Conservation (phyloP, 23 tunicate genomes). For the Ascidia mentula region DNA sequence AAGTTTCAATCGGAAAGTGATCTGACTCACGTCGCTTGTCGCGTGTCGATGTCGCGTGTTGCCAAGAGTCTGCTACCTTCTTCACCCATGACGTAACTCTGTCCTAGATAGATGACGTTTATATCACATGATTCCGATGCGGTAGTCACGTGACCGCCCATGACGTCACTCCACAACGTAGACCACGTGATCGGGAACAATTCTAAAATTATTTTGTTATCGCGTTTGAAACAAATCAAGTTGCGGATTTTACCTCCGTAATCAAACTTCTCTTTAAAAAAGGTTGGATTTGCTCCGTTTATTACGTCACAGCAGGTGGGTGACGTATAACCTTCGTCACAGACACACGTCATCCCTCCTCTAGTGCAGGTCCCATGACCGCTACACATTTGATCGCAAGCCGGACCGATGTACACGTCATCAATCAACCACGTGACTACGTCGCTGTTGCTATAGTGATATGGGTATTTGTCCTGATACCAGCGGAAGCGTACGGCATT, state of each 20-base stretch:
- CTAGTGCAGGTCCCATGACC: slow-evolving; percentile 66
- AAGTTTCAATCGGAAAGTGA: neutral
- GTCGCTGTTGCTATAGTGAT: neutral
- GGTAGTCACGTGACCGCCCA: slow-evolving; percentile 42
- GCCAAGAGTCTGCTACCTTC: slow-evolving; percentile 48
- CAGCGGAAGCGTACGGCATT: slow-evolving; percentile 73
- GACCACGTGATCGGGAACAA: neutral
- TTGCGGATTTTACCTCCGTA: neutral
- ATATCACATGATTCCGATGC: slow-evolving; percentile 20
- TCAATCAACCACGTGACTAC: slow-evolving; percentile 61
- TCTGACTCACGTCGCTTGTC: slow-evolving; percentile 38
- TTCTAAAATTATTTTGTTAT: neutral
- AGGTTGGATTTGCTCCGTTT: slow-evolving; percentile 31
- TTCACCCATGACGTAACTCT: slow-evolving; percentile 44
- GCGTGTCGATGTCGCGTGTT: slow-evolving; percentile 60
- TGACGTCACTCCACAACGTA: slow-evolving; percentile 24
- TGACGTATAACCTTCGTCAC: slow-evolving; percentile 65
- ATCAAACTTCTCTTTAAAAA: slow-evolving; percentile 53
- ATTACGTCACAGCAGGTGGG: slow-evolving; percentile 59
- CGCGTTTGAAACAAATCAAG: neutral
- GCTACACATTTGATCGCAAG: slow-evolving; percentile 60
- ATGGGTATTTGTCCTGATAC: slow-evolving; percentile 52
- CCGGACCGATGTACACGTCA: slow-evolving; percentile 93
- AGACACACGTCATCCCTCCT: slow-evolving; percentile 45
- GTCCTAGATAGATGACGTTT: slow-evolving; percentile 20